phyloP scores from a whole-genome alignment of 2,797 vertebrate species.

The Cercopithecus mitis region DNA sequence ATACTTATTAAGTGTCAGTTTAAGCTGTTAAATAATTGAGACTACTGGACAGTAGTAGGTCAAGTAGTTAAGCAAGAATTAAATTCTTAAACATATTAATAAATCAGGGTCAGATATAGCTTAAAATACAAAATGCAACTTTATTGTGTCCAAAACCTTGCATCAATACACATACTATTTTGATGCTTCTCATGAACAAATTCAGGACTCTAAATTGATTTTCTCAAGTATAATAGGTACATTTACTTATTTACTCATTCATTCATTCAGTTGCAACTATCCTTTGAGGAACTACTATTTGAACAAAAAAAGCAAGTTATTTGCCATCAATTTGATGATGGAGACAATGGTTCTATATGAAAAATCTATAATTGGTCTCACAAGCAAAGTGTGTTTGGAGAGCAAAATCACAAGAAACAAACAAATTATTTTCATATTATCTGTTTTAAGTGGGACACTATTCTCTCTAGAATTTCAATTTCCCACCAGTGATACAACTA shows the following conservation, averaged over 20 bases:
- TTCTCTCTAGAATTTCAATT: not conserved
- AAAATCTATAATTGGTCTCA: not conserved
- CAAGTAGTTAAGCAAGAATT: constrained; percentile 77
- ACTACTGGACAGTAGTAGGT: constrained; percentile 70
- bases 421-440: not conserved
- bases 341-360: not conserved
- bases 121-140: constrained; percentile 52
- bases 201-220: not conserved
- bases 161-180: not conserved
- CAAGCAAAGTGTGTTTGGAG: not conserved
- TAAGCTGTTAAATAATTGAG: constrained; percentile 83
- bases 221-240: not conserved
- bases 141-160: not conserved
- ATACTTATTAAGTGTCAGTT: constrained; percentile 83
- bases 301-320: not conserved
- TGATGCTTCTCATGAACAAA: not conserved
- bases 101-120: constrained; percentile 38
- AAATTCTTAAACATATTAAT: constrained; percentile 74
- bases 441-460: not conserved
- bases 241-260: not conserved
- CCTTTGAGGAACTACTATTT: constrained; percentile 1
- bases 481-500: not conserved
- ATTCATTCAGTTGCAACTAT: not conserved
- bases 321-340: not conserved
- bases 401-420: not conserved